Conservation (phyloP, 2,113 vertebrate species). For the Smithornis capensis region DNA sequence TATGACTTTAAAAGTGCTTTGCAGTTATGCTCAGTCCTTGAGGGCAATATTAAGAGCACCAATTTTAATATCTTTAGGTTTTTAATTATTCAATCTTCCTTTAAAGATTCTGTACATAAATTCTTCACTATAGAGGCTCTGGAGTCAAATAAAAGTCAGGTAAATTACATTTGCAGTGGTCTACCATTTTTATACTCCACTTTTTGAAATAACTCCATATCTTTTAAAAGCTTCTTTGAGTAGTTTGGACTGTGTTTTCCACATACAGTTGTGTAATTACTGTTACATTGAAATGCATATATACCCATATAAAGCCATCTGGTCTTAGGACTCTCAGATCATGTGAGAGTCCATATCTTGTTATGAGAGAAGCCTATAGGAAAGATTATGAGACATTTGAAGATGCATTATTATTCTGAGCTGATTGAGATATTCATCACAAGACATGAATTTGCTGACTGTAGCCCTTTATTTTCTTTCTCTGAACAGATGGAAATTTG, state of each 20-base stretch:
- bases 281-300: background rate
- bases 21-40: background rate
- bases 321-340: background rate
- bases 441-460: background rate
- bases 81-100: background rate
- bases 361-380: background rate
- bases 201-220: background rate
- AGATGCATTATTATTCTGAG: background rate
- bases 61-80: background rate
- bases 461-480: background rate
- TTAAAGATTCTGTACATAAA: background rate
- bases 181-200: background rate
- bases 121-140: background rate
- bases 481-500: slow-evolving; percentile 18
- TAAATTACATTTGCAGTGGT: background rate
- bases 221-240: background rate
- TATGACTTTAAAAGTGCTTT: background rate
- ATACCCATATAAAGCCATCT: background rate
- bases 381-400: background rate
- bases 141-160: background rate
- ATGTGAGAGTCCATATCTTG: background rate
- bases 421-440: slow-evolving; percentile 18
- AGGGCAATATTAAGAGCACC: background rate
- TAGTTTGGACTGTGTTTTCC: background rate
- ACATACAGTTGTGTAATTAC: background rate